Evolutionary conservation across 2,113 vertebrate species (phyloP), one percentile per base, ranked within the genome.

Genomic region (Phylloscopus trochilus): DNA sequence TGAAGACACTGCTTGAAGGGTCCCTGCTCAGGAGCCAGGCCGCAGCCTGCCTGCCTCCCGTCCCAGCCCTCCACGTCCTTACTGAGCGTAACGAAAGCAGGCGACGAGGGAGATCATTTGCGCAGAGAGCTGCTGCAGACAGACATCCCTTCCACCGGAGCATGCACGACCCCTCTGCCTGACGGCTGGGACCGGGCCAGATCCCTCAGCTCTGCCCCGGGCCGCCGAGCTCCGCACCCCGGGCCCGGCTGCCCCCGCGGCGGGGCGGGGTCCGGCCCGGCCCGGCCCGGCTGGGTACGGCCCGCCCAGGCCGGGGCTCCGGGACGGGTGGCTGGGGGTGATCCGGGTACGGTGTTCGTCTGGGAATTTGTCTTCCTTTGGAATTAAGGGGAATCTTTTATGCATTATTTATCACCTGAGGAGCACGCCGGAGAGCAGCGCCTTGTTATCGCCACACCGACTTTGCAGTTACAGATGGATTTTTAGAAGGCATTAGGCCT

Each of bases 401-500:
- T 6, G 6, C 17, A 9, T 7, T 20, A 7, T 17, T n/a, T 12
- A 18, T 14, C 8, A 18, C 9, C 52, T 2, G 43, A 8, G 21
- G 18, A 89, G 22, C 16, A 4, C 30, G 9, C 1, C 3, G 9
- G 10, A 1, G 62, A 30, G 37, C 18, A 39, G 33, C 31, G 16
- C 11, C 60, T 11, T 5, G 12, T 22, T 21, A 5, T 20, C 37
- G 3, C 24, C 5, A 2, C 14, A 1, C 24, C 9, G 41, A 28
- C 31, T 30, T 26, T 9, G 51, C 2, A 1, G 27, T 53, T 39
- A 31, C 3, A 33, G 27, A 4, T 16, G 37, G 47, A 3, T 31
- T 74, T 74, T 59, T 26, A 7, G 22, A 52, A 47, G 39, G 13
- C 16, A 1, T n/a, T 77, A 19, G 26, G 33, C 4, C 30, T 76